phyloP scores from a whole-genome alignment of 2,888 invertebrate species.

The Lochmaea crataegi region DNA sequence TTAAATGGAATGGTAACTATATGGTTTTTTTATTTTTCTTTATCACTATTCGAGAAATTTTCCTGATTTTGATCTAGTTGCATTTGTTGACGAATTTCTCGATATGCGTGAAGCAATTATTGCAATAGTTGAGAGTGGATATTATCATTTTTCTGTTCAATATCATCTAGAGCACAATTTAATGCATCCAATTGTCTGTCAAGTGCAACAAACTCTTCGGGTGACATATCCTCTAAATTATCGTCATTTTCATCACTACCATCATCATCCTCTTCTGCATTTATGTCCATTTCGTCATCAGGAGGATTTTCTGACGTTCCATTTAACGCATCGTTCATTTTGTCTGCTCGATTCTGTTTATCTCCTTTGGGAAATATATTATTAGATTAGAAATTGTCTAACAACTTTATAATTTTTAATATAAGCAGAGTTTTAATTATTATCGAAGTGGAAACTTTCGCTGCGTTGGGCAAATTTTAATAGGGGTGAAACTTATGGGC shows the following conservation, averaged over 20 bases:
- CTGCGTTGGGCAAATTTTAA: too few species aligned
- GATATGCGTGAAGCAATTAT: conserved; percentile 83
- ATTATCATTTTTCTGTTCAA: conserved; percentile 85
- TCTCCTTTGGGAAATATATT: conserved; percentile 47
- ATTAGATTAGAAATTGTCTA: too few species aligned
- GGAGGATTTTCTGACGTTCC: conserved; percentile 11
- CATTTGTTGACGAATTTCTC: conserved; percentile 76
- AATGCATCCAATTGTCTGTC: conserved; percentile 85
- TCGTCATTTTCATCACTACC: conserved; percentile 34
- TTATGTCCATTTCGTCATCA: conserved; percentile 25
- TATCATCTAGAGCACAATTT: conserved; percentile 80
- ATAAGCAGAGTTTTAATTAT: too few species aligned
- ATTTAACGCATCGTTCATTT: conserved; percentile 21
- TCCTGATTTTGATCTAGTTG: conserved; percentile 32
- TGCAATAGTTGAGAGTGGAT: conserved; percentile 83
- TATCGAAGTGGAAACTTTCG: too few species aligned
- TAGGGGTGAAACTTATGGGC: too few species aligned
- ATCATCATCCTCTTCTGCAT: conserved; percentile 4
- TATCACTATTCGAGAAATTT: not conserved
- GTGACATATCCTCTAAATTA: conserved; percentile 48
- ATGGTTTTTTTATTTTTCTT: conserved; percentile 3
- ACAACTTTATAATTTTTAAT: too few species aligned
- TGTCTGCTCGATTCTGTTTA: conserved; percentile 29
- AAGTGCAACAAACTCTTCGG: conserved; percentile 76
- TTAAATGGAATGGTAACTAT: not conserved